Conservation (phyloP, 2,797 vertebrate species). For the Poecilia picta region DNA sequence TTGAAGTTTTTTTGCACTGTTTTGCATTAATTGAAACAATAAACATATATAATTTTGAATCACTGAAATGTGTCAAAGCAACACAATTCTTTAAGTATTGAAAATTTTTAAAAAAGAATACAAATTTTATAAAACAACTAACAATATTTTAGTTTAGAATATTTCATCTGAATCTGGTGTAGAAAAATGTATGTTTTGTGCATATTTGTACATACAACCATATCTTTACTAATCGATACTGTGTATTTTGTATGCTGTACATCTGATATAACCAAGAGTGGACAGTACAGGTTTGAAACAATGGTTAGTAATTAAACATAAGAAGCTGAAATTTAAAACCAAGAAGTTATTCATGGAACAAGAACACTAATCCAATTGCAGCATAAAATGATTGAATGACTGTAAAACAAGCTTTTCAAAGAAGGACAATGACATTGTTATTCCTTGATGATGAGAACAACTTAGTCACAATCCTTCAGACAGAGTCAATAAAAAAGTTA, state of each 20-base stretch:
- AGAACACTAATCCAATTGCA: conserved; percentile 41
- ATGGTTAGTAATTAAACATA: conserved; percentile 37
- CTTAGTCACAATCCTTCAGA: not conserved
- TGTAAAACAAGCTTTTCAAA: conserved; percentile 37
- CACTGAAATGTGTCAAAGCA: no score
- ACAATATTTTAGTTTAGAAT: not conserved
- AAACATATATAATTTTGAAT: no score
- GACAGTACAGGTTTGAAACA: not conserved
- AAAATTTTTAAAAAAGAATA: not conserved
- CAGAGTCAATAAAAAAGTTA: conserved; percentile 3
- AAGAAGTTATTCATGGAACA: conserved; percentile 35
- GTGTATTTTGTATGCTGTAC: conserved; percentile 26
- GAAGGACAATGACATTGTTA: conserved; percentile 2
- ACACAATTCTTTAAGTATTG: not conserved
- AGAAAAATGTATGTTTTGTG: no score
- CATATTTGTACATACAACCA: no score
- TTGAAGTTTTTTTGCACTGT: not conserved
- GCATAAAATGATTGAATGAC: conserved; percentile 10
- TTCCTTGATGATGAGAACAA: conserved; percentile 21
- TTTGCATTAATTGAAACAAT: no score
- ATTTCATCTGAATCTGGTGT: no score
- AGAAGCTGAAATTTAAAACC: conserved; percentile 27
- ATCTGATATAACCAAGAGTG: conserved; percentile 15
- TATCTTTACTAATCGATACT: not conserved
- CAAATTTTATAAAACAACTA: not conserved